Evolutionary conservation across 1,140 invertebrate species (phyloP).

Genomic region (Agraylea sexmaculata): DNA sequence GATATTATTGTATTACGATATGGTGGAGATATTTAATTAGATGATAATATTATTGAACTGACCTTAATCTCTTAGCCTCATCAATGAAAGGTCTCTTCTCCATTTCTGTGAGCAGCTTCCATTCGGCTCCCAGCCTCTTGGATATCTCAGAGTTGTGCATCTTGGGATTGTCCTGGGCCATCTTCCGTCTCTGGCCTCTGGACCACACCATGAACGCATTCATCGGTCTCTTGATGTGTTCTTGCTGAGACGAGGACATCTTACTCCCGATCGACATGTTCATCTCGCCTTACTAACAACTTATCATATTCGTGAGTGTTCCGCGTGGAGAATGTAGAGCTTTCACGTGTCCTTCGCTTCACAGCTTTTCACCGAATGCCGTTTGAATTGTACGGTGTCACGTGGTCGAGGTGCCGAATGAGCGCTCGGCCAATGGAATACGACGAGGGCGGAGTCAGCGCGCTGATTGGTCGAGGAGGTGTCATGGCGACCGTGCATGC

Average conservation of each 20-base stretch:
- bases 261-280: slow-evolving; percentile 15
- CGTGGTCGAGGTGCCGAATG: no score
- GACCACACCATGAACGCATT: slow-evolving; percentile 94
- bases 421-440: no score
- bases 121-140: slow-evolving; percentile 77
- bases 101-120: slow-evolving; percentile 78
- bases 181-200: slow-evolving; percentile 77
- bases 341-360: no score
- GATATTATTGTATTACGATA: not conserved
- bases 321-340: no score
- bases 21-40: slow-evolving; percentile 1
- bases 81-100: slow-evolving; percentile 95
- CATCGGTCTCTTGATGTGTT: slow-evolving; percentile 84
- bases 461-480: no score
- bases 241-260: slow-evolving; percentile 36
- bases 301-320: no score
- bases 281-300: no score
- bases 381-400: no score
- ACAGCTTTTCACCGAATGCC: no score
- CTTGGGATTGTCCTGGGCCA: slow-evolving; percentile 96
- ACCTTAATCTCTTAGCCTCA: slow-evolving; percentile 87
- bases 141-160: slow-evolving; percentile 96
- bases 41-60: slow-evolving; percentile 36
- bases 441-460: no score
- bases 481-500: no score